Base-by-base conservation (phyloP, 2,113 vertebrate species). In the Lophotis ruficrista region DNA sequence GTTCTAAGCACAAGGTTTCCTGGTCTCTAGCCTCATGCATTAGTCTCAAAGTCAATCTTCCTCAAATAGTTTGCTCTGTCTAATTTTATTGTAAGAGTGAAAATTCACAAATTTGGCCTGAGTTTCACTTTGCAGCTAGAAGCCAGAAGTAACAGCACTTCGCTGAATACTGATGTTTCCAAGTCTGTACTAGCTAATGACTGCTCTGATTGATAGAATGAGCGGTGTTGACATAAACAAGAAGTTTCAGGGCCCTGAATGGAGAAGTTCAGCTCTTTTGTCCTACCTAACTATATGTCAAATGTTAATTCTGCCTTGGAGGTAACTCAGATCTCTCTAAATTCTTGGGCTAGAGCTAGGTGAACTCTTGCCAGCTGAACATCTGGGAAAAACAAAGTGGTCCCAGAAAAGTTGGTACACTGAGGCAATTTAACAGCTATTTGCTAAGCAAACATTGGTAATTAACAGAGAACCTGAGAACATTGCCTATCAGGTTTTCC, bases 401-500 rank as follows among this genome's bases (percentile, higher is more conserved):
- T 50, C 43, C 51, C 31, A 56, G 70, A 89, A 83, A 93, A 71
- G 66, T 72, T 79, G 64, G 31, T 85, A 73, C 82, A 57, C 71
- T 47, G 71, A 79, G 69, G 60, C 85, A 77, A 61, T 85, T 73
- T 62, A 92, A 33, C 47, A 64, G 28, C 47, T 96, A 62, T 96
- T 94, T 96, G 80, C 91, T 94, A 79, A 93, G 83, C 87, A 94
- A 96, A 95, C 78, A 89, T 2, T 76, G 27, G 80, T 78, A 90
- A 88, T 77, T 83, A 90, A 64, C 45, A 72, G 77, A 69, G 65
- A 75, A 78, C 33, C 54, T 62, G 76, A 95, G 75, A 96, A 64
- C 72, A 57, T 27, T 58, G 56, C 54, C 68, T 62, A 19, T 24
- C 68, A 70, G 69, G 70, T 65, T 72, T 60, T 87, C 76, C 70